These are phyloP conservation scores for Lates calcarifer DNA, from an alignment of 2,113 vertebrate species.

Conservation along the genomic window DNA sequence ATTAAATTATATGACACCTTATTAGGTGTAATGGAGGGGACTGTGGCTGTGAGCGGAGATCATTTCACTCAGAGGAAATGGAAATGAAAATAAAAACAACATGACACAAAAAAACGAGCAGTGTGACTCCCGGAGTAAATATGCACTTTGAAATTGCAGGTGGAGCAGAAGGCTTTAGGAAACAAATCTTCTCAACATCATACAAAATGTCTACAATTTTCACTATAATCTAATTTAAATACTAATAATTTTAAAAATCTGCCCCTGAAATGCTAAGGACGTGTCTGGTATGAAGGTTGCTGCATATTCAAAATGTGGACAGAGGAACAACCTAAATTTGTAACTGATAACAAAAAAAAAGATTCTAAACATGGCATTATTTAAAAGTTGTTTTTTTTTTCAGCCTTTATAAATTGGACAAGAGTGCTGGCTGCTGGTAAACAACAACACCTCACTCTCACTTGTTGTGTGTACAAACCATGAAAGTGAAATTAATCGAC, in stretches of 20 bases:
- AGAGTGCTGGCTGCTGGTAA: constrained; percentile 70
- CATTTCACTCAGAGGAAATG: constrained; percentile 70
- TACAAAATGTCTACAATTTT: constrained; percentile 4
- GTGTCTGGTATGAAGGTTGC: not conserved
- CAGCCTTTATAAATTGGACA: constrained; percentile 64
- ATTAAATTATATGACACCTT: constrained; percentile 89
- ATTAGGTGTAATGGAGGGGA: constrained; percentile 86
- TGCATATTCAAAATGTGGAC: not conserved
- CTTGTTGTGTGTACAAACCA: constrained; percentile 84
- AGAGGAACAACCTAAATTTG: constrained; percentile 7
- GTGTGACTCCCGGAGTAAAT: constrained; percentile 43
- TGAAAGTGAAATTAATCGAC: constrained; percentile 86
- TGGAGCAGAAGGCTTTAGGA: constrained; percentile 10
- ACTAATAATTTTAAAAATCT: not conserved
- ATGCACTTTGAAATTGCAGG: constrained; percentile 40
- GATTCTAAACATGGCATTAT: constrained; percentile 20
- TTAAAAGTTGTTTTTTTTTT: constrained; percentile 45
- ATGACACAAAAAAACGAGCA: constrained; percentile 38
- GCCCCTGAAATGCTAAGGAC: not conserved
- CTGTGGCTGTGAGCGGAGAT: constrained; percentile 69
- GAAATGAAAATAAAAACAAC: constrained; percentile 81
- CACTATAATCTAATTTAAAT: not conserved
- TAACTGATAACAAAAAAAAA: constrained; percentile 11
- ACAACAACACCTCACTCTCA: constrained; percentile 77
- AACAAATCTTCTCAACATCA: constrained; percentile 9